These are phyloP conservation scores for Castor canadensis DNA, from an alignment of 2,113 vertebrate genomes.

Conservation along the genomic window DNA sequence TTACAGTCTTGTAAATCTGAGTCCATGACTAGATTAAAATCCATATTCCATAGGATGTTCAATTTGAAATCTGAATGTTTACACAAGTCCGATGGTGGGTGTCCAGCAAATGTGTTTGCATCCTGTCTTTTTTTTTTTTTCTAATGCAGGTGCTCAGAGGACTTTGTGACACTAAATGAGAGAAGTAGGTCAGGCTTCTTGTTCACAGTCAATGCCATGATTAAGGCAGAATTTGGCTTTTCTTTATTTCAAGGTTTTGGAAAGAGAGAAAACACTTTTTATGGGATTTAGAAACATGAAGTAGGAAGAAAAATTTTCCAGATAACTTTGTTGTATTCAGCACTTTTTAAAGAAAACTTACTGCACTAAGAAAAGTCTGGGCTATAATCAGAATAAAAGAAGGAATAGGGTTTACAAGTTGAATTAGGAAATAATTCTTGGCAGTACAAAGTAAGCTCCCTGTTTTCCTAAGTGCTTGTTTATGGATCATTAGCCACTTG, in stretches of 20 bases:
- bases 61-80: not conserved
- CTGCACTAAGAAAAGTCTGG: not conserved
- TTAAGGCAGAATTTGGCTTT: constrained; percentile 5
- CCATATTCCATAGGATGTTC: not conserved
- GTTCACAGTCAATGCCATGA: constrained; percentile 1
- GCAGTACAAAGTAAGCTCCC: not conserved
- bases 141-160: constrained; percentile 9
- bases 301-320: not conserved
- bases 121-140: not conserved
- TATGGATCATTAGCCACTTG: constrained; percentile 38
- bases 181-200: constrained; percentile 58
- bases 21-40: not conserved
- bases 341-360: constrained; percentile 18
- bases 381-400: not conserved
- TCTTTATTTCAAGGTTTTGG: constrained; percentile 34
- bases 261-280: not conserved
- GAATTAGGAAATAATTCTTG: constrained; percentile 42
- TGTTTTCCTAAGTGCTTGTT: not conserved
- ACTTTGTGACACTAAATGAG: not conserved
- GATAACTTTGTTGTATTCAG: not conserved
- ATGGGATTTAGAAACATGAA: constrained; percentile 37
- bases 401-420: not conserved
- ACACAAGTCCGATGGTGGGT: not conserved
- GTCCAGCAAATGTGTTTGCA: not conserved
- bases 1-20: not conserved